A percentile compares a stretch with the other conserved stretches of the same genome.
Evolutionary conservation across 2,797 vertebrate species (phyloP).

Genomic region (Poeciliopsis infans): DNA sequence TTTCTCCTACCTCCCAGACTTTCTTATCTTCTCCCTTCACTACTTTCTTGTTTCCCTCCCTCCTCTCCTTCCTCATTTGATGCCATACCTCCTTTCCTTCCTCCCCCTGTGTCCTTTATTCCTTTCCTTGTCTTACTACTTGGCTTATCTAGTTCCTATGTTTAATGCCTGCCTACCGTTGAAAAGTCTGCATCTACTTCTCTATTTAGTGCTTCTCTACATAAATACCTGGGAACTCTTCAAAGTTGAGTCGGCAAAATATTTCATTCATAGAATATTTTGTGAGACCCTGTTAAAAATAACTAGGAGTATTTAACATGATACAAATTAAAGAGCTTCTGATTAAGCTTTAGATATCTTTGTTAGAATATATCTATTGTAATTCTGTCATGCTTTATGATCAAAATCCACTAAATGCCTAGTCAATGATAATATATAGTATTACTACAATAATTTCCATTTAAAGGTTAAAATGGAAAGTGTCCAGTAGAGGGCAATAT

Average conservation of each 20-base stretch:
- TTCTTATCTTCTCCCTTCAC: not conserved
- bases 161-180: not conserved
- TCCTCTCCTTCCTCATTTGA: not conserved
- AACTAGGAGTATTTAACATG: not conserved
- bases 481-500: slow-evolving; percentile 59
- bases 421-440: not conserved
- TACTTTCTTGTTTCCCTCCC: not conserved
- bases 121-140: not conserved
- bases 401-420: not conserved
- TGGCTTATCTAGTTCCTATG: not conserved
- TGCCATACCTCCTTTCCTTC: not conserved
- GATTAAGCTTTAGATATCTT: not conserved
- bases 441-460: not conserved
- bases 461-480: not conserved
- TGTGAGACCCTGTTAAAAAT: not conserved
- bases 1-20: not conserved
- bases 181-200: not conserved
- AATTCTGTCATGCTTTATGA: not conserved
- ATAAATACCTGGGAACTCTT: not conserved
- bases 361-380: not conserved
- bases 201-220: not conserved
- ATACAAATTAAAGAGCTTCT: not conserved
- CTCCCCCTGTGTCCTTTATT: not conserved
- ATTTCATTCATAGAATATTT: not conserved
- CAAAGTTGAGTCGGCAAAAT: not conserved